Evolutionary conservation across 2,888 invertebrate genomes (phyloP), one percentile per base, ranked within the genome.

Genomic region (Caenorhabditis panamensis): DNA sequence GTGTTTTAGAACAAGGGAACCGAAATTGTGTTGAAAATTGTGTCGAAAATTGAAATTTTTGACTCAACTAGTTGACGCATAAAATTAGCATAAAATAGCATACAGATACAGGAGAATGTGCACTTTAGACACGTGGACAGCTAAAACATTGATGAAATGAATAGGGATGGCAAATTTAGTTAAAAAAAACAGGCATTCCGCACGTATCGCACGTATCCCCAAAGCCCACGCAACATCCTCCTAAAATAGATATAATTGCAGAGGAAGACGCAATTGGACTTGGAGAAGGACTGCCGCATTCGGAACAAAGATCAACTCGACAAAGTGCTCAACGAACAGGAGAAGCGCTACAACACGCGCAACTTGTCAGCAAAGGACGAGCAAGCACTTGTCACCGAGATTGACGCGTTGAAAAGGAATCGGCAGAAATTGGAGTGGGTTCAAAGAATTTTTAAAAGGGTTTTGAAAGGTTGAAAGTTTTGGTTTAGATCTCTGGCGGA

Each of bases 371-470:
- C 78, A 20, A 82, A 82, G 0, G 83, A 87, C 44, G 87, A 87
- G 56, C 79, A 84, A 20, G 56, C 73, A 5, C 62, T 87, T 37
- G 84, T 87, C 2, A 78, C 76, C n/a, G 85, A 87, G 44, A 79
- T 79, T 18, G 62, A 79, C 22, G 62, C 67, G 11, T 44, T 73
- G 31, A 79, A 79, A 20, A 36, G 79, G 28, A 79, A 73, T 72
- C 28, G 36, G n/a, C 53, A 59, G 18, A 66, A 71, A 24, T 56
- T 78, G n/a, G 71, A 78, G 78, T 78, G 18, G 51, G 77, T 69
- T 49, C 20, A 5, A 9, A 0, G 20, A 41, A 26, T 0, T 41
- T 28, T 18, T 26, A 1, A n/a, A 36, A 9, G 6, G n/a, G n/a
- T n/a, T n/a, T n/a, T n/a, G n/a, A 47, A 53, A 18, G 24, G n/a